These are phyloP conservation scores for Patiria miniata DNA, from an alignment of 35 echinoderm and acorn worm genomes.

Conservation along the genomic window DNA sequence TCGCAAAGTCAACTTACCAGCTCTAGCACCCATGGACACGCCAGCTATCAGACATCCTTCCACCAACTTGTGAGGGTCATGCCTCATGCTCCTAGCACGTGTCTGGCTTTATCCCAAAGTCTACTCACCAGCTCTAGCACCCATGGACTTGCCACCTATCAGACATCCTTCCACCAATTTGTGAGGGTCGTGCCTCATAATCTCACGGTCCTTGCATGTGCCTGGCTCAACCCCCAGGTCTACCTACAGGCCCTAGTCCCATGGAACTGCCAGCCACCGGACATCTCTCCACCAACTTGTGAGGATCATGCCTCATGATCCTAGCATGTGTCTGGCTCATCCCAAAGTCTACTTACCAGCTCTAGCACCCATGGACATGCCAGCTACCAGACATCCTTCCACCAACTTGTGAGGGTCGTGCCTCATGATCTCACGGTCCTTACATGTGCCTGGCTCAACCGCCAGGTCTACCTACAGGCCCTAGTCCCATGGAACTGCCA, in stretches of 20 bases:
- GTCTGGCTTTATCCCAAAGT: too few relatives aligned
- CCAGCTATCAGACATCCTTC: slow-evolving; percentile 87
- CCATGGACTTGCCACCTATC: slow-evolving; percentile 92
- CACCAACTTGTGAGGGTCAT: slow-evolving; percentile 78
- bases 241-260: background rate
- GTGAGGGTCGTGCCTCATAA: slow-evolving; percentile 95
- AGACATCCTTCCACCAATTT: slow-evolving; percentile 94
- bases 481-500: slow-evolving; percentile 96
- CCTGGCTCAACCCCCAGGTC: slow-evolving; percentile 9
- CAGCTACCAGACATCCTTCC: slow-evolving; percentile 85
- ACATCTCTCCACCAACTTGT: slow-evolving; percentile 75
- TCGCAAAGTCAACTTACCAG: slow-evolving; percentile 75
- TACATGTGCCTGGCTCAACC: too few relatives aligned
- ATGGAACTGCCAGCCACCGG: background rate
- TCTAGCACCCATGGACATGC: slow-evolving; percentile 88
- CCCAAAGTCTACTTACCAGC: slow-evolving; percentile 81
- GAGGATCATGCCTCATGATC: slow-evolving; percentile 97
- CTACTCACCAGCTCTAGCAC: slow-evolving; percentile 93
- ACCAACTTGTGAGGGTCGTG: slow-evolving; percentile 82
- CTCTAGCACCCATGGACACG: slow-evolving; percentile 87
- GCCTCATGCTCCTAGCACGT: too few relatives aligned
- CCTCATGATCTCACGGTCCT: slow-evolving; percentile 86
- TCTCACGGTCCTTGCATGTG: too few relatives aligned
- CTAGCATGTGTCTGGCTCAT: too few relatives aligned
- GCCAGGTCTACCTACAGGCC: slow-evolving; percentile 87